Percentiles rank a stretch among this genome's conserved stretches.
Conservation (phyloP, 2,797 vertebrate species). For the Artibeus lituratus region DNA sequence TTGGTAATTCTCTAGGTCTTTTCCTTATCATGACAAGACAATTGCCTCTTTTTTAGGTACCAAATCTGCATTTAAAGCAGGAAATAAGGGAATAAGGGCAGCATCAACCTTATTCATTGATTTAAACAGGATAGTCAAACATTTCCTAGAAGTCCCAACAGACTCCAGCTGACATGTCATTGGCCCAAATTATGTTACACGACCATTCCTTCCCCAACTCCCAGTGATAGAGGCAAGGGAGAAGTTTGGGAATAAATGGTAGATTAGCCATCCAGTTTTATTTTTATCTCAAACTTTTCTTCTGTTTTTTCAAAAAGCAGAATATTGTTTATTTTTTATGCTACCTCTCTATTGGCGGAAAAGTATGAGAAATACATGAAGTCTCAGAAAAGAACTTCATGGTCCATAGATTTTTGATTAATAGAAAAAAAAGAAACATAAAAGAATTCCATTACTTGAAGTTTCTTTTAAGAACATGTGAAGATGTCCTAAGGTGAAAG, state of each 20-base stretch:
- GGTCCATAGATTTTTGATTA: background rate
- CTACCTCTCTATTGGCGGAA: background rate
- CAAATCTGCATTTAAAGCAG: background rate
- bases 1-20: background rate
- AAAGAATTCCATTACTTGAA: background rate
- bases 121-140: background rate
- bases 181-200: background rate
- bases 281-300: conserved; percentile 2
- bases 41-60: background rate
- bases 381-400: background rate
- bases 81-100: background rate
- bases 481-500: background rate
- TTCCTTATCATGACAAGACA: conserved; percentile 9
- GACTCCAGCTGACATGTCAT: background rate
- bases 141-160: background rate
- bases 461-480: background rate
- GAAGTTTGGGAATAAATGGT: background rate
- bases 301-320: background rate
- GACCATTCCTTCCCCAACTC: background rate
- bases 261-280: background rate
- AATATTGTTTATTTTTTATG: background rate
- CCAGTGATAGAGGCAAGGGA: background rate
- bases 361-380: background rate
- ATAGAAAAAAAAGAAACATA: background rate
- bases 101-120: background rate